Percentiles rank a stretch among this genome's conserved stretches.
phyloP scores from a whole-genome alignment of 2,888 invertebrate species.

The Exephanes ischioxanthus region DNA sequence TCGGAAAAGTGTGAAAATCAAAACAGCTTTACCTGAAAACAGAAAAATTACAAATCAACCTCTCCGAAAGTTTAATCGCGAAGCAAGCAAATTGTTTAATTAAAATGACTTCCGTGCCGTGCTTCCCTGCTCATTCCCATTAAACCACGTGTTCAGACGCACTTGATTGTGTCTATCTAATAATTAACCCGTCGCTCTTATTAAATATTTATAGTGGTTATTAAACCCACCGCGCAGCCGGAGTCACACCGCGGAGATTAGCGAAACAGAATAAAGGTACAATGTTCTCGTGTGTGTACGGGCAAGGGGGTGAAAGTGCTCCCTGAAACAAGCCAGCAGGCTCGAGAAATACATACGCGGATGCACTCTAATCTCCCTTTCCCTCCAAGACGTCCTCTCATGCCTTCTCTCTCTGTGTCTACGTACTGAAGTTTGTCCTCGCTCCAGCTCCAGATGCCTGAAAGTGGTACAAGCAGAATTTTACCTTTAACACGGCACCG shows the following conservation, averaged over 20 bases:
- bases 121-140: neutral
- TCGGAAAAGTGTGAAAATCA: neutral
- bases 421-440: constrained; percentile 48
- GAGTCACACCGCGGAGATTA: constrained; percentile 57
- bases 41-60: neutral
- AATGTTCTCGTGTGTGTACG: constrained; percentile 34
- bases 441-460: constrained; percentile 29
- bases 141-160: neutral
- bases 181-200: constrained; percentile 16
- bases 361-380: constrained; percentile 45
- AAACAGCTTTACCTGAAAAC: too few relatives aligned
- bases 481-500: constrained; percentile 50
- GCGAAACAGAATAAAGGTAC: constrained; percentile 60
- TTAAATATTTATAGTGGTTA: constrained; percentile 51
- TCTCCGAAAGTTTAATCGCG: neutral
- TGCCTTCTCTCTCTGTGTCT: constrained; percentile 8
- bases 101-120: neutral
- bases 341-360: constrained; percentile 55
- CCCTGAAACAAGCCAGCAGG: constrained; percentile 55
- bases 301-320: constrained; percentile 36
- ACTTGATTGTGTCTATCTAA: neutral
- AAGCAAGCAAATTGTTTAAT: neutral
- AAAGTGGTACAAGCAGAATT: constrained; percentile 58
- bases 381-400: constrained; percentile 14
- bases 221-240: constrained; percentile 19